Percentiles rank a stretch among this genome's conserved stretches.
These are phyloP conservation scores for Ceratothoa steindachneri DNA, from an alignment of 2,888 invertebrate species.

Conservation along the genomic window DNA sequence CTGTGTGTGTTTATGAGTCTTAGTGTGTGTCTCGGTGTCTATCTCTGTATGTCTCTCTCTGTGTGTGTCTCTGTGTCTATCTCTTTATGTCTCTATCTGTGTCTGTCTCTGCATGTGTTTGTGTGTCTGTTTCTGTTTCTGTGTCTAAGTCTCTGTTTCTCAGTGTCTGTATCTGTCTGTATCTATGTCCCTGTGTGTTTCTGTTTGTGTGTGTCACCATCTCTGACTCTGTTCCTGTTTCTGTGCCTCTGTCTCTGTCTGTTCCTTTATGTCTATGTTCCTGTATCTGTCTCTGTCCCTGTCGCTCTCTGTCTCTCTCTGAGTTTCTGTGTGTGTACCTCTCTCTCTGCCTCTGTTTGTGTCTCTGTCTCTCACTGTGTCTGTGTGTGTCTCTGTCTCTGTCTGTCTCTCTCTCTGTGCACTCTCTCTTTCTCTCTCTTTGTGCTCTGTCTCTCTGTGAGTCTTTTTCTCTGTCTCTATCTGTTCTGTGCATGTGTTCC, in stretches of 20 bases:
- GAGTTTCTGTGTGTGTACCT: not conserved
- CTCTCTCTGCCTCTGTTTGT: not conserved
- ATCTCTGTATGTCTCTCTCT: not conserved
- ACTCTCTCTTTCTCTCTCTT: not conserved
- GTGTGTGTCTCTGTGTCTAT: not conserved
- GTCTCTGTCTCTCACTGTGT: not conserved
- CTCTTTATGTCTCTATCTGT: not conserved
- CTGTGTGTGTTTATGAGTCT: not conserved
- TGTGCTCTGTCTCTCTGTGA: not conserved
- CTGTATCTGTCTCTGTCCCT: not conserved
- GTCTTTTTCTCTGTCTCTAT: not conserved
- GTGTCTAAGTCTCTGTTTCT: not conserved
- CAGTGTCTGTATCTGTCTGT: not conserved
- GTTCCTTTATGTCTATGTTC: too few species aligned
- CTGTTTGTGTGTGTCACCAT: not conserved
- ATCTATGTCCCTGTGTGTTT: not conserved
- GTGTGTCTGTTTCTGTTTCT: not conserved
- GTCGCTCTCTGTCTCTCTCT: not conserved
- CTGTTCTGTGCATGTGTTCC: not conserved
- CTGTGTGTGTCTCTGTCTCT: not conserved
- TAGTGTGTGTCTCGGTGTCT: not conserved
- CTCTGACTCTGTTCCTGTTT: not conserved
- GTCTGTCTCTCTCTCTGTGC: not conserved
- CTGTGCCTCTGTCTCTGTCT: not conserved
- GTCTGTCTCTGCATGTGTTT: not conserved